Conservation (phyloP, 1,140 invertebrate species). For the Chironomus tepperi region DNA sequence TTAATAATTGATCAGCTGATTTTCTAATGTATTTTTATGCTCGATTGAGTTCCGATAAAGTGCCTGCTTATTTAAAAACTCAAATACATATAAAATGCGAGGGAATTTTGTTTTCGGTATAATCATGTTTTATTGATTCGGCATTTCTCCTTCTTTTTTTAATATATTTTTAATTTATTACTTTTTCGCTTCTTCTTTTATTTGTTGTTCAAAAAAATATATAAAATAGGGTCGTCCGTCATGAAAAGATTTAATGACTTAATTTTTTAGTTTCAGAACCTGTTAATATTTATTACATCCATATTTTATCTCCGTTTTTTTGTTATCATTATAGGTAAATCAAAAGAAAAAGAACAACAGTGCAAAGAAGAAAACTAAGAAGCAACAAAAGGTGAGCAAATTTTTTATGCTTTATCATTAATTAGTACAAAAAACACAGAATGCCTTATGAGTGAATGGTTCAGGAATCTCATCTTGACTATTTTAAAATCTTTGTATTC, state of each 20-base stretch:
- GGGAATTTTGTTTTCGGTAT: neutral
- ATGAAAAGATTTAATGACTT: conserved; percentile 18
- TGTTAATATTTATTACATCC: neutral
- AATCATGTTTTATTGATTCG: neutral
- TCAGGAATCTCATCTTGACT: neutral
- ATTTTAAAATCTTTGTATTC: neutral
- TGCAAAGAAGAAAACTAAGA: conserved; percentile 15
- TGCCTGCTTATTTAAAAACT: conserved; percentile 11
- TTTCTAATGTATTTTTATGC: conserved; percentile 19
- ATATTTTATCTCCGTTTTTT: neutral
- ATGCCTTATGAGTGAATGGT: neutral
- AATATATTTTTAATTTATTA: too few relatives aligned
- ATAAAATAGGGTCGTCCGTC: neutral
- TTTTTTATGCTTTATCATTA: neutral
- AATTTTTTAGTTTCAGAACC: neutral
- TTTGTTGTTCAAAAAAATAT: neutral
- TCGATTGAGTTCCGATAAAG: conserved; percentile 16
- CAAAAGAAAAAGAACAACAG: conserved; percentile 10
- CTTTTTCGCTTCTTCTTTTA: neutral
- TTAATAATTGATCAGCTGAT: conserved; percentile 21
- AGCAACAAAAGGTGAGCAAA: conserved; percentile 15
- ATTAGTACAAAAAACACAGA: neutral
- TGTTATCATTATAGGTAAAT: conserved; percentile 12
- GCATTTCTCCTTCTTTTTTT: neutral
- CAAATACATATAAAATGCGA: neutral